Conservation (phyloP, 2,888 invertebrate genomes). For the Anthrax anthrax region DNA sequence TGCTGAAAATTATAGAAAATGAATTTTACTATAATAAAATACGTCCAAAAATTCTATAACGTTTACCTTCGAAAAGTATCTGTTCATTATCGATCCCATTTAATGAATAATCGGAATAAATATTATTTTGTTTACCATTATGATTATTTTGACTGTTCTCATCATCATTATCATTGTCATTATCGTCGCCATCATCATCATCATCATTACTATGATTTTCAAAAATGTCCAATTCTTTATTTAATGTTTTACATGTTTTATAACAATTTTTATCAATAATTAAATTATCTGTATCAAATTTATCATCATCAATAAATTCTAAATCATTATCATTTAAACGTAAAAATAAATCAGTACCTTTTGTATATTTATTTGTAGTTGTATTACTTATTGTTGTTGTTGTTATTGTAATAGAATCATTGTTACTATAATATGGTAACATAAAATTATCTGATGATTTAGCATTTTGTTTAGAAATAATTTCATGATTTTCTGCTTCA, state of each 20-base stretch:
- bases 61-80: conserved; percentile 29
- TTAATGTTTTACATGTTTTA: too few species aligned
- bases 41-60: too few species aligned
- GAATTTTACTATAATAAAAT: too few species aligned
- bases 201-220: background rate
- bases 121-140: background rate
- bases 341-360: conserved; percentile 13
- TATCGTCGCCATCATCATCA: conserved; percentile 6
- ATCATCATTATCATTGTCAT: background rate
- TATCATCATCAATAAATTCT: conserved; percentile 12
- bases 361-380: background rate
- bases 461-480: too few species aligned
- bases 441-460: too few species aligned
- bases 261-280: too few species aligned
- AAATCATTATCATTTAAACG: conserved; percentile 9
- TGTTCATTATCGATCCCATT: conserved; percentile 23
- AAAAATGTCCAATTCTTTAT: too few species aligned
- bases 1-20: too few species aligned
- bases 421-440: too few species aligned
- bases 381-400: too few species aligned
- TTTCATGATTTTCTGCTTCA: background rate
- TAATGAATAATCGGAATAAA: conserved; percentile 7
- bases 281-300: conserved; percentile 4
- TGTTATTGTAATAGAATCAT: too few species aligned
- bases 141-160: conserved; percentile 3